Evolutionary conservation across 2,113 vertebrate genomes (phyloP).

Genomic region (Elachura formosa): DNA sequence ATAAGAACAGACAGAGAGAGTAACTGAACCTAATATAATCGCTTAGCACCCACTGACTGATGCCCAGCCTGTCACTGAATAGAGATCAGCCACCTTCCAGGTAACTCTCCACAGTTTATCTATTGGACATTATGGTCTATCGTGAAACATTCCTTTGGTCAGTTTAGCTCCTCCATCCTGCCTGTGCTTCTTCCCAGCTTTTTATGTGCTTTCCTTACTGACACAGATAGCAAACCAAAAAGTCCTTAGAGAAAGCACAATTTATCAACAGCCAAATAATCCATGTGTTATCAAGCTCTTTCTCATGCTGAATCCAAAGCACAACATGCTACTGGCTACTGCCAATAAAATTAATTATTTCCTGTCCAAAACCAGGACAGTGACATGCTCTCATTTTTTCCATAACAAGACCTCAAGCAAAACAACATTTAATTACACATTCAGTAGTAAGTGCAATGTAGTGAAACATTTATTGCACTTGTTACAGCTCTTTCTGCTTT

Average conservation of each 20-base stretch:
- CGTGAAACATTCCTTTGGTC: too few relatives aligned
- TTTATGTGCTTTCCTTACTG: background rate
- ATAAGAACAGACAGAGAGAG: background rate
- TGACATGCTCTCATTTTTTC: background rate
- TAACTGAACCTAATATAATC: background rate
- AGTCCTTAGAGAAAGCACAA: background rate
- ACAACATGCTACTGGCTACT: background rate
- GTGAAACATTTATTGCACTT: background rate
- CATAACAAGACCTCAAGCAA: background rate
- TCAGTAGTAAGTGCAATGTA: background rate
- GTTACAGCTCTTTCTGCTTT: background rate
- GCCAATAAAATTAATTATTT: background rate
- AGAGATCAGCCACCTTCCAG: too few relatives aligned
- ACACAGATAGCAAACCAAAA: background rate
- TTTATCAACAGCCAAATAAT: background rate
- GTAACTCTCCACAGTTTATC: background rate
- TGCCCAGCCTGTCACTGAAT: too few relatives aligned
- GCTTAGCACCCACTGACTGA: background rate
- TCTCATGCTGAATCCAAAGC: background rate
- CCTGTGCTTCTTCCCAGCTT: background rate
- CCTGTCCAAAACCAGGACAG: background rate
- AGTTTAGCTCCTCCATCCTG: background rate
- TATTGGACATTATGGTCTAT: background rate
- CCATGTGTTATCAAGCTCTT: background rate
- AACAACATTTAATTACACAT: background rate